Percentiles rank a stretch among this genome's conserved stretches.
phyloP scores from a whole-genome alignment of 2,888 invertebrate species.

The Amphipyra tragopoginis region DNA sequence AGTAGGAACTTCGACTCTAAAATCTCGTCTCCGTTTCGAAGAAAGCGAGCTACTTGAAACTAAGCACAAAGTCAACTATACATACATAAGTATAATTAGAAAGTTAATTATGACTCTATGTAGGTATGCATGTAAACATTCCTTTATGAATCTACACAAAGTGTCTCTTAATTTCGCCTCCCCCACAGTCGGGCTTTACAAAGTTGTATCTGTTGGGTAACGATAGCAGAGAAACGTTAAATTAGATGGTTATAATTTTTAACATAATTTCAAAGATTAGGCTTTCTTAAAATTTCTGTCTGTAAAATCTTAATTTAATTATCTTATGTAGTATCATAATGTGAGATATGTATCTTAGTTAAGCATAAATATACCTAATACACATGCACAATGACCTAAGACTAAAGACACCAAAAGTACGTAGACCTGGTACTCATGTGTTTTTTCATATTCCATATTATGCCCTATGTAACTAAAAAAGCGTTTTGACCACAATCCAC shows the following conservation, averaged over 20 bases:
- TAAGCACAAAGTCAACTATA: conserved; percentile 6
- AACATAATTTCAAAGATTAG: no score
- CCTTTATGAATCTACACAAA: conserved; percentile 84
- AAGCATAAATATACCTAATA: no score
- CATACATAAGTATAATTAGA: conserved; percentile 45
- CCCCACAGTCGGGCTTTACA: conserved; percentile 79
- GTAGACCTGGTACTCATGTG: no score
- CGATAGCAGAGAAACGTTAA: conserved; percentile 61
- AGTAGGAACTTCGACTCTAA: not conserved
- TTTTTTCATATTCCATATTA: no score
- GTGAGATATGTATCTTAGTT: no score
- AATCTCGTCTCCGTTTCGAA: conserved; percentile 14
- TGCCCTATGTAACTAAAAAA: no score
- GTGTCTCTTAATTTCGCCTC: conserved; percentile 88
- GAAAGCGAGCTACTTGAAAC: conserved; percentile 14
- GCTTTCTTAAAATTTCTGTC: no score
- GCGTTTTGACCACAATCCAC: not conserved
- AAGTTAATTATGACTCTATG: conserved; percentile 50
- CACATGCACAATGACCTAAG: no score
- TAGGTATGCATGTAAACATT: conserved; percentile 71
- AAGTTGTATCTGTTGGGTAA: conserved; percentile 78
- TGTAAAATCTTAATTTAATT: not conserved
- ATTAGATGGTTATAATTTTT: not conserved
- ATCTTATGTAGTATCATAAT: no score
- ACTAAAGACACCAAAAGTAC: no score